phyloP scores from a whole-genome alignment of 2,113 vertebrate genomes.

The Perognathus longimembris region DNA sequence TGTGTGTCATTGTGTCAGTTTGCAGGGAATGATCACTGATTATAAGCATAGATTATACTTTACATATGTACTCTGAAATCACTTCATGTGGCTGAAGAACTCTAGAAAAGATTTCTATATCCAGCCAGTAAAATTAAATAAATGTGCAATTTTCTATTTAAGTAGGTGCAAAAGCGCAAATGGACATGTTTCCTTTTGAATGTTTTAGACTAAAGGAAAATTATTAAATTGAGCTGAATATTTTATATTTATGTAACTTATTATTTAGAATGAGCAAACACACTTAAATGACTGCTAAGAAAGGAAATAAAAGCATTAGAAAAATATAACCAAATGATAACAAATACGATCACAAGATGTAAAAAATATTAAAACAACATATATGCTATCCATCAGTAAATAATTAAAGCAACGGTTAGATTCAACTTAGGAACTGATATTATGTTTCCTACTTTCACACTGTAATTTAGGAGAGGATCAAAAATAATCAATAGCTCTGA shows the following conservation, averaged over 20 bases:
- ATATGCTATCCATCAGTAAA: neutral
- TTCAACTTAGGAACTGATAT: neutral
- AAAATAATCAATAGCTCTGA: too few species aligned
- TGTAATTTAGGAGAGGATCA: neutral
- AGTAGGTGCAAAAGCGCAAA: slow-evolving; percentile 45
- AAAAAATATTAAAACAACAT: neutral
- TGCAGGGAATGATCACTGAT: slow-evolving; percentile 76
- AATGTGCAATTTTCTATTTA: slow-evolving; percentile 64
- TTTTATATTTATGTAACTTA: neutral
- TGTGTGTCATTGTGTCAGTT: slow-evolving; percentile 51
- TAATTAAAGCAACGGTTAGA: neutral
- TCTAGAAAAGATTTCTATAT: neutral
- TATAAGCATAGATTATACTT: slow-evolving; percentile 65
- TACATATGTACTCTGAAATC: slow-evolving; percentile 56
- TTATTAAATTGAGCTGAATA: neutral
- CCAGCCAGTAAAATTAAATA: slow-evolving; percentile 61
- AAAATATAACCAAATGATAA: neutral
- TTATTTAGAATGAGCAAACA: neutral
- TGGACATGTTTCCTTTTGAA: slow-evolving; percentile 57
- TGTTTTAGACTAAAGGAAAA: slow-evolving; percentile 31
- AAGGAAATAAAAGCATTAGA: neutral
- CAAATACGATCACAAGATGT: neutral
- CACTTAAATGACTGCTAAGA: neutral
- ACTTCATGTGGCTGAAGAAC: slow-evolving; percentile 46
- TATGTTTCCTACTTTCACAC: neutral